Evolutionary conservation across 1,140 invertebrate genomes (phyloP).

Genomic region (Drosophila chauvacae): DNA sequence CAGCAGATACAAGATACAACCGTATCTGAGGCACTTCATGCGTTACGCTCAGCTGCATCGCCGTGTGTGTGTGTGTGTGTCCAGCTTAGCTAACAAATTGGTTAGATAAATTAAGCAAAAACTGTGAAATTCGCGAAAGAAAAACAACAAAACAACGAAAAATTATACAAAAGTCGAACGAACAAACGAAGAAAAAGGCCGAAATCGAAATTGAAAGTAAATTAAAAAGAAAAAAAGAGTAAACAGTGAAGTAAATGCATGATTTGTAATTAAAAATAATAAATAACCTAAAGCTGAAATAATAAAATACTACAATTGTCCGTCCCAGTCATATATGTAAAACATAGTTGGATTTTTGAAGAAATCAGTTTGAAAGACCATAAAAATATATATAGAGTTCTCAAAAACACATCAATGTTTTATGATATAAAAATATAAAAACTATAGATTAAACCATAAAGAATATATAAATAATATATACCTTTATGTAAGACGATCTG

Average conservation of each 20-base stretch:
- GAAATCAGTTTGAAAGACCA: neutral
- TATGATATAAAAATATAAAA: neutral
- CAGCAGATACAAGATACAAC: conserved; percentile 54
- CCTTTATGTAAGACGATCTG: conserved; percentile 6
- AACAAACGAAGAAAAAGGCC: conserved; percentile 30
- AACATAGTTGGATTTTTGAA: neutral
- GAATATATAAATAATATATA: neutral
- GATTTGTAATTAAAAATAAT: neutral
- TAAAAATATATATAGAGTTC: neutral
- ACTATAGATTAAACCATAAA: neutral
- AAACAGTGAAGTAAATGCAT: conserved; percentile 32
- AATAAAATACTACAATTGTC: neutral
- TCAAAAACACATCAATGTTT: neutral
- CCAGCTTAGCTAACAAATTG: conserved; percentile 72
- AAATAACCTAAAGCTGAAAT: neutral
- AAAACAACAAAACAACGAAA: neutral
- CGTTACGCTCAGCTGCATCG: conserved; percentile 71
- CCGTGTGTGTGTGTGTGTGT: conserved; percentile 18
- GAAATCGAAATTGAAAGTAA: conserved; percentile 52
- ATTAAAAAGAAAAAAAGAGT: conserved; percentile 18
- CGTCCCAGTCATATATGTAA: neutral
- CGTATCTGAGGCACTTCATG: conserved; percentile 57
- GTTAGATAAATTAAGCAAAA: conserved; percentile 69
- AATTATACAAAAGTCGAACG: neutral
- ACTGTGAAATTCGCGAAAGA: conserved; percentile 39